Evolutionary conservation across 2,888 invertebrate species (phyloP).

Genomic region (Lepidonotus clava): DNA sequence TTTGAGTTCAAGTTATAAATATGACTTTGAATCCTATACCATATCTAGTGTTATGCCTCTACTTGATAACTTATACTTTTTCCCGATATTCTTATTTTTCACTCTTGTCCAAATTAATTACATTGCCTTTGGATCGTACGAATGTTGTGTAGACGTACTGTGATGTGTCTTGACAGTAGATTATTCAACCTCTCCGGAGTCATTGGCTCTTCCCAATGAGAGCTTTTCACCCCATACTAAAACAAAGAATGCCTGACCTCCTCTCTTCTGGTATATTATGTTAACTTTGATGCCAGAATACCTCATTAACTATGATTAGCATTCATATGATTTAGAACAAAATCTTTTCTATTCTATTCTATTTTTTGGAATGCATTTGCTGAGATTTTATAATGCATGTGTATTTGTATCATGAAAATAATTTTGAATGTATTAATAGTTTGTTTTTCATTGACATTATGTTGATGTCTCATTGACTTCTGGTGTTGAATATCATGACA

Average conservation of each 20-base stretch:
- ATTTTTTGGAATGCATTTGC: too few species aligned
- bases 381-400: background rate
- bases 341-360: background rate
- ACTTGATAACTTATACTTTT: background rate
- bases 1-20: background rate
- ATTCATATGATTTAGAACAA: background rate
- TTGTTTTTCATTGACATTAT: background rate
- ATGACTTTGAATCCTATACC: background rate
- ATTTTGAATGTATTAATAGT: background rate
- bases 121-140: background rate
- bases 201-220: too few species aligned
- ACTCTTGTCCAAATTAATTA: background rate
- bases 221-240: too few species aligned
- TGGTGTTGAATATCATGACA: conserved; percentile 48
- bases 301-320: background rate
- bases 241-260: too few species aligned
- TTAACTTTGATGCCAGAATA: background rate
- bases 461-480: background rate
- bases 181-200: too few species aligned
- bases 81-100: background rate
- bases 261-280: too few species aligned
- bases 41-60: background rate
- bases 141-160: conserved; percentile 20
- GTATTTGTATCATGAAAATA: background rate
- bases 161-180: background rate